Evolutionary conservation across 2,797 vertebrate species (phyloP), one percentile per base, ranked within the genome.

Genomic region (Bucorvus abyssinicus): DNA sequence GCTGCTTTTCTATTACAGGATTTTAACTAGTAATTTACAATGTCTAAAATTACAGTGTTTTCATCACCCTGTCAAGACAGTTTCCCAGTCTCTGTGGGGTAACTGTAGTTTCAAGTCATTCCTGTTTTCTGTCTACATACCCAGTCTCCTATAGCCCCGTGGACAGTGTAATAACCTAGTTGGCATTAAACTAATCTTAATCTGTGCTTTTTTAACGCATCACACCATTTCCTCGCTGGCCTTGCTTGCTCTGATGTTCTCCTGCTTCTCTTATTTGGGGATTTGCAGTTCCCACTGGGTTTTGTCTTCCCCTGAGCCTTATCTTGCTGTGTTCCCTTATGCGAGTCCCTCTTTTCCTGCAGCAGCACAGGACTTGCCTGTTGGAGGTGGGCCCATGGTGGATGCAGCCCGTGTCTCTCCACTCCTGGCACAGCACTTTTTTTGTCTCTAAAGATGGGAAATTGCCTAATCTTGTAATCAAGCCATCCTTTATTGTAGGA

Each of bases 21-120:
- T 95, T 94, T 89, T 79, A 76, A 63, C 65, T 82, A 40, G 50
- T 90, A 90, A 85, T 81, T 93, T 94, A 50, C 75, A 61, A 81
- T 60, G 30, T 64, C 69, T 91, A 85, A 92, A 95, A 64, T 71
- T 69, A 79, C 64, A 76, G 75, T 44, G 49, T 90, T 94, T 93
- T 94, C 65, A 93, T 81, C 85, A 75, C 74, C 50, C 22, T 95
- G 77, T 91, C 93, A 89, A 84, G 59, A 65, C 55, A 84, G 56
- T 81, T 96, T 81, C 74, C 82, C 59, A 27, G 40, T n/a, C 71
- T 75, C 21, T 49, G 49, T 61, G 56, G 56, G 10, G 26, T 12
- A 34, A 29, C 57, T 76, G 49, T 45, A 52, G 40, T 73, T 90
- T 68, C 47, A 78, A 57, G 47, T 86, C 4, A 49, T 53, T 76